phyloP scores from a whole-genome alignment of 1,140 invertebrate genomes.

The Coelopa frigida region DNA sequence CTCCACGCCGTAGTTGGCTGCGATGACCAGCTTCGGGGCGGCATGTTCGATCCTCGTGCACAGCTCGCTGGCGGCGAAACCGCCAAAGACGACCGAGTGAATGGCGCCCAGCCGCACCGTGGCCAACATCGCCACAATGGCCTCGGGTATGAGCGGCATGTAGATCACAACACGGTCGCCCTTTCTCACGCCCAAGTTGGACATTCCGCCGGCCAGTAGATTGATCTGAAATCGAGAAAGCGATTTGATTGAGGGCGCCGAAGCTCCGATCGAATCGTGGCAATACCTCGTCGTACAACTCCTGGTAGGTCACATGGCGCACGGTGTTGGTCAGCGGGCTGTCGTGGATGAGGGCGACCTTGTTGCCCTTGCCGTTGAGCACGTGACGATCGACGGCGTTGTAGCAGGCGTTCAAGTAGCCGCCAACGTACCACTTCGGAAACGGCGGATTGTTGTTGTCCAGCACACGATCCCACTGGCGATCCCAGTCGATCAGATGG shows the following conservation, averaged over 20 bases:
- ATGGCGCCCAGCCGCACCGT: conserved; percentile 73
- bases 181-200: conserved; percentile 62
- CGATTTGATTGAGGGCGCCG: background rate
- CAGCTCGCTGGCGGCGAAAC: conserved; percentile 82
- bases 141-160: conserved; percentile 86
- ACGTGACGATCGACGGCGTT: conserved; percentile 90
- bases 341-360: conserved; percentile 81
- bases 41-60: conserved; percentile 80
- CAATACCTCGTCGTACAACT: conserved; percentile 68
- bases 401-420: conserved; percentile 86
- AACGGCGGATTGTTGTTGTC: conserved; percentile 78
- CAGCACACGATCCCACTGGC: conserved; percentile 71
- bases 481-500: conserved; percentile 67
- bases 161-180: conserved; percentile 73
- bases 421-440: conserved; percentile 86
- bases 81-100: conserved; percentile 84
- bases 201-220: conserved; percentile 66
- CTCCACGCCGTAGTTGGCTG: conserved; percentile 85
- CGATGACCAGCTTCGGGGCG: conserved; percentile 78
- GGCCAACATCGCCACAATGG: conserved; percentile 78
- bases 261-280: too few species aligned
- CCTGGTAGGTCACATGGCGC: conserved; percentile 68
- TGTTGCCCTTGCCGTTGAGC: conserved; percentile 64
- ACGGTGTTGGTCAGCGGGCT: conserved; percentile 75
- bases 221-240: conserved; percentile 51